Base-by-base conservation (phyloP, 2,888 invertebrate species). In the Rhopalosiphum nymphaeae region DNA sequence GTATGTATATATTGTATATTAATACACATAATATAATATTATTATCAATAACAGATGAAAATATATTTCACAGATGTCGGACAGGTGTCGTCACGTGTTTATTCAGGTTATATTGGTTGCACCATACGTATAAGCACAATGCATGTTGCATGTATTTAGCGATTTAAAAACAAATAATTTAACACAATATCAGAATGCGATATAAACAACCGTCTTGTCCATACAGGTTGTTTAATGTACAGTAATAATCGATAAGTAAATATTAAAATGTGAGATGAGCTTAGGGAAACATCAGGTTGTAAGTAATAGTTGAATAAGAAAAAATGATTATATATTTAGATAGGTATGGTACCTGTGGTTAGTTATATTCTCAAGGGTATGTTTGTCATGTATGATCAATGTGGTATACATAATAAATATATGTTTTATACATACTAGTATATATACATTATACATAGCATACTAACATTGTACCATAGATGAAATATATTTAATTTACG, bases 51-150 rank as follows among this genome's bases (percentile, higher is more conserved):
- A 53, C n/a, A 44, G 46, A 1, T 25, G 29, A 91, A 42, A 26
- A 91, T 88, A 67, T 88, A 92, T 67, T 49, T 67, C 46, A 25
- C 67, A 88, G 21, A 87, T 46, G 42, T 29, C 21, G 29, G 53
- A 67, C 92, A 88, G 92, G 92, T 88, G 87, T 88, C 16, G 49
- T 26, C 61, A 29, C 7, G n/a, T 36, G 57, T 26, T 36, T 26
- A 16, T 36, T 36, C 87, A 61, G 86, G 61, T 78, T 36, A n/a
- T 92, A 87, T 49, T 87, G 46, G 57, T 87, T 92, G 61, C 61
- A 61, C 36, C 61, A 78, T 78, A 85, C 36, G 5, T 42, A 36
- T 36, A 42, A 49, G n/a, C n/a, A 26, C 11, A 42, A 29, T 42
- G 46, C 25, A n/a, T 46, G 25, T 10, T 13, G 29, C 44, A 57